Conservation (phyloP, 2,797 vertebrate genomes). For the Hemitrygon akajei region DNA sequence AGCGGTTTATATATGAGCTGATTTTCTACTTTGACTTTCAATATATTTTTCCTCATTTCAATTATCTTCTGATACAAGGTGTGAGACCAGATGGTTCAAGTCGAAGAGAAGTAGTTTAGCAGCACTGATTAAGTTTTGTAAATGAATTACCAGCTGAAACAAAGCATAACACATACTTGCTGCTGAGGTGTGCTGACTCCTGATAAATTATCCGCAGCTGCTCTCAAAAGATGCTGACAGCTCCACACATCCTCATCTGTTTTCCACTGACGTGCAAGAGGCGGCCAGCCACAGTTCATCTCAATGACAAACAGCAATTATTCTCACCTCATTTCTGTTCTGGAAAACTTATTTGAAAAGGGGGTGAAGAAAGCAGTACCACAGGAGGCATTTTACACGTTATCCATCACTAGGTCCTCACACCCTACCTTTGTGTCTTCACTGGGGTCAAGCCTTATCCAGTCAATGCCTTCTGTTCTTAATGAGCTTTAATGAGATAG, state of each 20-base stretch:
- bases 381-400: background rate
- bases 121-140: background rate
- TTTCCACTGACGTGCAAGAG: background rate
- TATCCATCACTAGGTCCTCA: background rate
- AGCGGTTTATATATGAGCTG: background rate
- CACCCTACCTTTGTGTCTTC: background rate
- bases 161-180: background rate
- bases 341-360: background rate
- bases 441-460: background rate
- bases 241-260: background rate
- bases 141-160: background rate
- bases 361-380: background rate
- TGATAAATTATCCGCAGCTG: slow-evolving; percentile 12
- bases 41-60: background rate
- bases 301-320: background rate
- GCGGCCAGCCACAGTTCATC: background rate
- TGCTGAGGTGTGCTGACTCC: background rate
- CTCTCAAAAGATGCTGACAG: background rate
- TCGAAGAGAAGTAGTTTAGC: background rate
- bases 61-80: background rate
- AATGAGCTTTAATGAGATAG: background rate
- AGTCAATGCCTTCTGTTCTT: background rate
- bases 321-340: background rate
- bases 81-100: background rate
- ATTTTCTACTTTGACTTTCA: background rate